Percentiles rank a stretch among this genome's conserved stretches.
Conservation (phyloP, 2,113 vertebrate species). For the Pelodiscus sinensis region DNA sequence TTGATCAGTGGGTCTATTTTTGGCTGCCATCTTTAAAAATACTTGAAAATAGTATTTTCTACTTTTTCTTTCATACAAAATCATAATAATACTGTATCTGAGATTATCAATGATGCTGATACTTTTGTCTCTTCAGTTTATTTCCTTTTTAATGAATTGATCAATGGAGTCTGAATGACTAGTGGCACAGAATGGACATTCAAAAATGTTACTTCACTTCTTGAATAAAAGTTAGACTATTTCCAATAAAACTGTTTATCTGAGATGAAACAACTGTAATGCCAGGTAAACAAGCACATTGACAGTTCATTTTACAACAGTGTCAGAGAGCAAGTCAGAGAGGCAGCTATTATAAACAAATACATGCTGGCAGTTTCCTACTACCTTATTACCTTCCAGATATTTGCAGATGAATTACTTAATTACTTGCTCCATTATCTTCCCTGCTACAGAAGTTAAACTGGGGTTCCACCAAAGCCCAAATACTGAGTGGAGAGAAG, state of each 20-base stretch:
- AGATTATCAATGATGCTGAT: background rate
- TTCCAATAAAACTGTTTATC: background rate
- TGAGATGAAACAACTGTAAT: background rate
- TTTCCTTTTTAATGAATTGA: background rate
- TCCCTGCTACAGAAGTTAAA: no score
- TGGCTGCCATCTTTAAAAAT: slow-evolving; percentile 85
- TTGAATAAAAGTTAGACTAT: background rate
- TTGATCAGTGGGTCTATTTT: slow-evolving; percentile 81
- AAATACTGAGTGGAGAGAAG: background rate
- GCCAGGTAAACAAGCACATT: background rate
- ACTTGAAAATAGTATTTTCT: slow-evolving; percentile 7
- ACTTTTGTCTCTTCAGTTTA: background rate
- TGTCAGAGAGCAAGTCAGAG: background rate
- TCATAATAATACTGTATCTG: background rate
- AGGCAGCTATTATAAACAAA: background rate
- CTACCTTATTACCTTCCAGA: no score
- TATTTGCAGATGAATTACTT: no score
- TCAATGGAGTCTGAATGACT: background rate
- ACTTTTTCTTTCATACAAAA: background rate
- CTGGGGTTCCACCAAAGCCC: background rate
- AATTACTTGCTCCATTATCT: no score
- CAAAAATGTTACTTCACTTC: background rate
- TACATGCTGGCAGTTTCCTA: no score
- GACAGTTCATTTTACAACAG: background rate
- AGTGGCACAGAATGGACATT: background rate